phyloP scores from a whole-genome alignment of 2,797 vertebrate genomes.

The Onychomys torridus region DNA sequence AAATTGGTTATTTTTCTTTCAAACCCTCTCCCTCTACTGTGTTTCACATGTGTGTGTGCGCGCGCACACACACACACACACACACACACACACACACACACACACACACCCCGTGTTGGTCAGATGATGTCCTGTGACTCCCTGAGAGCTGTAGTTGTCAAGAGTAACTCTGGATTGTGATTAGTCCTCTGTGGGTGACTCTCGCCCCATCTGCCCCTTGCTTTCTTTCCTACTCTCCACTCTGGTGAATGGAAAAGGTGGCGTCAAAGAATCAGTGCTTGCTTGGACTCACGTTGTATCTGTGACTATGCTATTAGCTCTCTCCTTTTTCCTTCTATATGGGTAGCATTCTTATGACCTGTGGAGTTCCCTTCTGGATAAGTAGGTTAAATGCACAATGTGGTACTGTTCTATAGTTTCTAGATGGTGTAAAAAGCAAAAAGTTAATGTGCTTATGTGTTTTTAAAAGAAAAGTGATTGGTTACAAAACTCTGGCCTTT shows the following conservation, averaged over 20 bases:
- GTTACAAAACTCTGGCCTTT: constrained; percentile 89
- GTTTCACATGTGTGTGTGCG: constrained; percentile 79
- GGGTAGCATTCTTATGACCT: constrained; percentile 89
- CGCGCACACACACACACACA: constrained; percentile 61
- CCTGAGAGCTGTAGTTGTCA: constrained; percentile 88
- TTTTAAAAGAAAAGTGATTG: constrained; percentile 92
- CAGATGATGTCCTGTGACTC: constrained; percentile 86
- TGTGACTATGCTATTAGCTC: constrained; percentile 90
- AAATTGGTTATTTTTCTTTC: constrained; percentile 74
- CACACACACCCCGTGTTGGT: constrained; percentile 84
- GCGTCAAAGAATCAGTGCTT: constrained; percentile 87
- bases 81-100: constrained; percentile 46
- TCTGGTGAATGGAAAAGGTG: constrained; percentile 88
- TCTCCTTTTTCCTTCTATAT: constrained; percentile 87
- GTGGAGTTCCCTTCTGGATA: constrained; percentile 91
- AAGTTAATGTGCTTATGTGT: constrained; percentile 91
- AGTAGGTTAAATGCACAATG: constrained; percentile 93
- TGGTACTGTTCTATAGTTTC: constrained; percentile 95
- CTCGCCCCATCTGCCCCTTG: constrained; percentile 76
- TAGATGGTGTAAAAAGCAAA: constrained; percentile 95
- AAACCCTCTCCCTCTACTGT: constrained; percentile 61
- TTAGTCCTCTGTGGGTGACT: constrained; percentile 90
- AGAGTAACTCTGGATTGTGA: constrained; percentile 91
- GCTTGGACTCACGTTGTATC: constrained; percentile 90
- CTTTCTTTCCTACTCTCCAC: constrained; percentile 86